Evolutionary conservation across 1,140 invertebrate species (phyloP).

Genomic region (Augochlora pura): DNA sequence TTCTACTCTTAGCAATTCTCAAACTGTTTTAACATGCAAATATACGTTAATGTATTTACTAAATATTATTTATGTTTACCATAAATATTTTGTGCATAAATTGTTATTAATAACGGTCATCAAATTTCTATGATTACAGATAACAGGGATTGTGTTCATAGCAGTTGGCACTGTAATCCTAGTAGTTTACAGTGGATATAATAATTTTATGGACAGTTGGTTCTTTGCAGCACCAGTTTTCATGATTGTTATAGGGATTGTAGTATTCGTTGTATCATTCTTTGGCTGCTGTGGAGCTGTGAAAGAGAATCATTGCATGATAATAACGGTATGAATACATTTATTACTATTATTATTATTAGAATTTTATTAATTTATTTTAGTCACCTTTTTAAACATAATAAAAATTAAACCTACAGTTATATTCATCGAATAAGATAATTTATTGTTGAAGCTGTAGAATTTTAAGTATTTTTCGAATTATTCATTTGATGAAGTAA

Average conservation of each 20-base stretch:
- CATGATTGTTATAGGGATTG: constrained; percentile 90
- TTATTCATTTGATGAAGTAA: neutral
- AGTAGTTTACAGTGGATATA: constrained; percentile 84
- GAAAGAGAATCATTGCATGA: constrained; percentile 93
- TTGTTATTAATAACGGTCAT: neutral
- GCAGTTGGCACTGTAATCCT: constrained; percentile 86
- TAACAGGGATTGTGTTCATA: constrained; percentile 88
- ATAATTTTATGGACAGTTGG: constrained; percentile 85
- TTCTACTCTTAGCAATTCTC: too few species aligned
- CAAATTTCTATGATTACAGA: constrained; percentile 80
- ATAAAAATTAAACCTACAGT: neutral
- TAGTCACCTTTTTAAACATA: neutral
- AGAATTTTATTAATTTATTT: neutral
- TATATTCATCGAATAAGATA: neutral
- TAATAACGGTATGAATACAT: constrained; percentile 85
- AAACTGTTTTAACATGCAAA: too few species aligned
- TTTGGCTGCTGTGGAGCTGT: constrained; percentile 94
- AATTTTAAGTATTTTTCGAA: neutral
- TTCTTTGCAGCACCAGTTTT: constrained; percentile 88
- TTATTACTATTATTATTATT: neutral
- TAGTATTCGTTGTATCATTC: constrained; percentile 92
- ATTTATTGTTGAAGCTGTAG: neutral
- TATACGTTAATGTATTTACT: neutral
- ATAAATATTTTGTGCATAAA: neutral
- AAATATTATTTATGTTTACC: neutral